Conservation (phyloP, 2,888 invertebrate species). For the Phrixothrix hirtus region DNA sequence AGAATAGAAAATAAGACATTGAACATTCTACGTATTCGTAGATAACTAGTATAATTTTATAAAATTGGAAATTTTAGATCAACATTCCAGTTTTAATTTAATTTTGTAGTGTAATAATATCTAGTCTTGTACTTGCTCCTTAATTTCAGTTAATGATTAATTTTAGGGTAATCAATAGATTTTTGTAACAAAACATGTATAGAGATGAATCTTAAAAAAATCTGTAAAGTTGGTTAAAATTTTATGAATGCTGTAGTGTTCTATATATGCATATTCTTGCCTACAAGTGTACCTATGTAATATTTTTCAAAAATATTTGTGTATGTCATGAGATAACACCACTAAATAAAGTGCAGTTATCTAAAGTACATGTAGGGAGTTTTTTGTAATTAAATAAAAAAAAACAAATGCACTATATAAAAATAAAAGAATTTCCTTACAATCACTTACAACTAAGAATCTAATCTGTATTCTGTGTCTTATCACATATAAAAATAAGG, state of each 20-base stretch:
- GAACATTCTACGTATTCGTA: slow-evolving; percentile 48
- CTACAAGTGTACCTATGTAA: slow-evolving; percentile 15
- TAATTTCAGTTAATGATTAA: slow-evolving; percentile 13
- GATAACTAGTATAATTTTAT: slow-evolving; percentile 24
- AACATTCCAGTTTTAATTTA: slow-evolving; percentile 32
- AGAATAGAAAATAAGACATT: slow-evolving; percentile 33
- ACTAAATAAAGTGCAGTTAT: slow-evolving; percentile 28
- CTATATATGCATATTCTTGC: slow-evolving; percentile 14
- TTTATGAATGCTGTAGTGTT: neutral
- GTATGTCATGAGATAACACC: slow-evolving; percentile 44
- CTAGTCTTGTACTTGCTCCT: slow-evolving; percentile 48
- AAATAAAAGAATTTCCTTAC: slow-evolving; percentile 25
- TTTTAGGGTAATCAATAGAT: neutral
- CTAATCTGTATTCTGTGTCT: slow-evolving; percentile 27
- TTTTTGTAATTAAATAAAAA: slow-evolving; percentile 23
- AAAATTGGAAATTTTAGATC: slow-evolving; percentile 4
- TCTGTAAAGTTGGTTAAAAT: neutral
- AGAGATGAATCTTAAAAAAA: slow-evolving; percentile 5
- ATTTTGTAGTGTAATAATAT: slow-evolving; percentile 37
- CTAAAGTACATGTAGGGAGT: slow-evolving; percentile 31
- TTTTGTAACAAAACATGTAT: neutral
- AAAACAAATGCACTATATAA: slow-evolving; percentile 13
- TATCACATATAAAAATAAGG: slow-evolving; percentile 27
- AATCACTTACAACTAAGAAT: slow-evolving; percentile 29
- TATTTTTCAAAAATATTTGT: slow-evolving; percentile 34